These are phyloP conservation scores for Mactromeris polynyma DNA, from an alignment of 2,888 invertebrate species.

Conservation along the genomic window DNA sequence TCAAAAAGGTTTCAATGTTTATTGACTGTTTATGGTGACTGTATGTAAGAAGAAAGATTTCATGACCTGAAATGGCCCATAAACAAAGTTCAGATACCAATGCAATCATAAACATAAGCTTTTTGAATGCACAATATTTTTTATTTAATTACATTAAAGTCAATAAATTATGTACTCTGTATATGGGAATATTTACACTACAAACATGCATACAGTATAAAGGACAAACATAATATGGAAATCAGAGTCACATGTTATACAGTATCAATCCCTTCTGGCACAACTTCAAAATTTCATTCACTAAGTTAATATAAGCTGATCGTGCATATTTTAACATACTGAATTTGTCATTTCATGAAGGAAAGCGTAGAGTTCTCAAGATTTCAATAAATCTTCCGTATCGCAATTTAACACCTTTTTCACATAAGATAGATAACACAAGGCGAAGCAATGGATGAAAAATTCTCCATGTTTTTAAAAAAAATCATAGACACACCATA, in stretches of 20 bases:
- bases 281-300: background rate
- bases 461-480: background rate
- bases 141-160: too few relatives aligned
- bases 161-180: too few relatives aligned
- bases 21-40: too few relatives aligned
- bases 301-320: slow-evolving; percentile 1
- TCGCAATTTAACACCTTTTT: background rate
- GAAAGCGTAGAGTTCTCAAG: background rate
- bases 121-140: too few relatives aligned
- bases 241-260: background rate
- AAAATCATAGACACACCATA: background rate
- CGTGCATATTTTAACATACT: slow-evolving; percentile 3
- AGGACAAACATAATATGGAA: background rate
- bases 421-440: slow-evolving; percentile 4
- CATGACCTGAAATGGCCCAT: too few relatives aligned
- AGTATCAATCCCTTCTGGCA: background rate
- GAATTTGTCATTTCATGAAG: slow-evolving; percentile 13
- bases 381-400: slow-evolving; percentile 15
- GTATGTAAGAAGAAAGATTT: too few relatives aligned
- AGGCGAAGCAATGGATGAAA: background rate
- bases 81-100: background rate
- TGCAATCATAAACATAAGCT: too few relatives aligned
- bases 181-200: too few relatives aligned
- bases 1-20: too few relatives aligned
- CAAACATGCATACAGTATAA: too few relatives aligned